These are phyloP conservation scores for Erpornis zantholeuca DNA, from an alignment of 2,113 vertebrate species.

Conservation along the genomic window DNA sequence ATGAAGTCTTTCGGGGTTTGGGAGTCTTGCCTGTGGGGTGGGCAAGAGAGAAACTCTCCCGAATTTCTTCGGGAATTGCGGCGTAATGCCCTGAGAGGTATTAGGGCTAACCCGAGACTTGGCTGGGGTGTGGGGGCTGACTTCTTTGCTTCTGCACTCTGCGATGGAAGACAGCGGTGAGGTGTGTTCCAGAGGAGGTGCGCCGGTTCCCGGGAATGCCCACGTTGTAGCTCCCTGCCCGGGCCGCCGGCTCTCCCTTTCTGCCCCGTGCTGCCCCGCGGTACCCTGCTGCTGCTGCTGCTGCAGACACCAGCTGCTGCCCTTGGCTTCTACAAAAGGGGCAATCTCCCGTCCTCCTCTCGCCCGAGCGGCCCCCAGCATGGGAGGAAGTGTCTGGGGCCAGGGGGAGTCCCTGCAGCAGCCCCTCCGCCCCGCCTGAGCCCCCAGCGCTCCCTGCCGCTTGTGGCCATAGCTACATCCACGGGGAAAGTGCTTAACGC, in stretches of 20 bases:
- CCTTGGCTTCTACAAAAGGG: neutral
- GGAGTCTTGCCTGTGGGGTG: neutral
- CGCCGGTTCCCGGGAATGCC: neutral
- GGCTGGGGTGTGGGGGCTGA: neutral
- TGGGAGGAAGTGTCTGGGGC: neutral
- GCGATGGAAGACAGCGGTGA: neutral
- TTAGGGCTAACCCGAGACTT: neutral
- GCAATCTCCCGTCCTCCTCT: too few relatives aligned
- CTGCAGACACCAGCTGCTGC: neutral
- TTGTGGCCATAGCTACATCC: neutral
- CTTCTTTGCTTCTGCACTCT: neutral
- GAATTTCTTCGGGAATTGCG: neutral
- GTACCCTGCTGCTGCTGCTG: neutral
- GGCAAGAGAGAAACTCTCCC: neutral
- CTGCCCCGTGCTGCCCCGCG: fast-evolving
- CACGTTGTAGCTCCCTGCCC: neutral
- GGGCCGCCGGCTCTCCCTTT: neutral
- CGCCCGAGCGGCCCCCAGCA: neutral
- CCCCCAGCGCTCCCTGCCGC: neutral
- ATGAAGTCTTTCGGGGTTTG: neutral
- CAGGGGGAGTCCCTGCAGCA: neutral
- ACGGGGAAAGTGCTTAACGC: too few relatives aligned
- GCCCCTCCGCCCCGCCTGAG: neutral
- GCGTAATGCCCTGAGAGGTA: neutral
- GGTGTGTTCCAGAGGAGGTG: neutral